Evolutionary conservation across 2,113 vertebrate genomes (phyloP).

Genomic region (Mastomys natalensis): DNA sequence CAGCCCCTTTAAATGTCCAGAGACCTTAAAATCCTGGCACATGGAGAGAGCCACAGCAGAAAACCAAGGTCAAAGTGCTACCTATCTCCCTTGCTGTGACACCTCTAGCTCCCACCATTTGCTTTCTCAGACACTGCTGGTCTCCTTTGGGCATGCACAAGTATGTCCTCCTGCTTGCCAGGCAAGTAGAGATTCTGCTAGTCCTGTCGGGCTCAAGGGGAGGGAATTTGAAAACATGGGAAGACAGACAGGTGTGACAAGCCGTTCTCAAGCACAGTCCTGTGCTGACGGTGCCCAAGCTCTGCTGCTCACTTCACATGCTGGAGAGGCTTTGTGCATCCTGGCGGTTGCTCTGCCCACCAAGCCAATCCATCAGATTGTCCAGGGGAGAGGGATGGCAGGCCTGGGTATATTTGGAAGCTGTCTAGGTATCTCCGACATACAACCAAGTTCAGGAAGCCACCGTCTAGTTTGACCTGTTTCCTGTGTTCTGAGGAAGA

Average conservation of each 20-base stretch:
- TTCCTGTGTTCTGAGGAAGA: neutral
- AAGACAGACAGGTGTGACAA: neutral
- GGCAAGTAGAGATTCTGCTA: fast-evolving
- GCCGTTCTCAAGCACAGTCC: neutral
- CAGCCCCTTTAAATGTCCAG: neutral
- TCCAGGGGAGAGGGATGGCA: neutral
- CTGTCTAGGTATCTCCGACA: neutral
- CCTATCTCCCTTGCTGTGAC: neutral
- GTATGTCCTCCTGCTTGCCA: neutral
- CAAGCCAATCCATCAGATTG: neutral
- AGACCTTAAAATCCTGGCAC: neutral
- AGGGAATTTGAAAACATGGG: neutral
- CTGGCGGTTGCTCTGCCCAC: neutral
- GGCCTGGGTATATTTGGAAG: neutral
- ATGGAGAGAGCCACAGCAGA: neutral
- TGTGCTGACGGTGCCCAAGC: fast-evolving
- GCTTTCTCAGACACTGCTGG: neutral
- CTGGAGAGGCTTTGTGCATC: neutral
- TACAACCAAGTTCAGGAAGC: neutral
- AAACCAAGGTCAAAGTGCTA: neutral
- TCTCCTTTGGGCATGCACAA: fast-evolving
- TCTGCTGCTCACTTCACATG: fast-evolving
- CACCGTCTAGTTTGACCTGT: fast-evolving
- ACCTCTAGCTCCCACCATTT: fast-evolving
- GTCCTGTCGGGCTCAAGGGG: neutral